Evolutionary conservation across 2,113 vertebrate species (phyloP).

Genomic region (Hoplias malabaricus): DNA sequence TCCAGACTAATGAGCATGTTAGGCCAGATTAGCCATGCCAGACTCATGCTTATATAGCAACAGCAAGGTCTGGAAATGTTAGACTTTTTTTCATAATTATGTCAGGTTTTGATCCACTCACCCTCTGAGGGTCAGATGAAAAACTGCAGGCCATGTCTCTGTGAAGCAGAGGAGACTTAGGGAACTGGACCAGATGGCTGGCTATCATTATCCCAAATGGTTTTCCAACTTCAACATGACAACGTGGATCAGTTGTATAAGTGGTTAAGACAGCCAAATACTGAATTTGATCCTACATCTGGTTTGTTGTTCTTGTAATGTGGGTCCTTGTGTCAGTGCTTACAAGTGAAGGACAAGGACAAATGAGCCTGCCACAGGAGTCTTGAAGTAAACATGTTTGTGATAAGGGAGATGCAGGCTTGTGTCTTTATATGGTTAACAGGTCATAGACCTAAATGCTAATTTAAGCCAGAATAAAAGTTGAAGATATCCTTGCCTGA

Average conservation of each 20-base stretch:
- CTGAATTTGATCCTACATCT: not conserved
- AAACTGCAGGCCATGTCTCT: not conserved
- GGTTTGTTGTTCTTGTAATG: not conserved
- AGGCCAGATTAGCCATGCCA: slow-evolving; percentile 3
- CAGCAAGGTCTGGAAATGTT: not conserved
- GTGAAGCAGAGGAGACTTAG: not conserved
- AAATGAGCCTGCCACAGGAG: not conserved
- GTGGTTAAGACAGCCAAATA: not conserved
- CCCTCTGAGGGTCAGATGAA: not conserved
- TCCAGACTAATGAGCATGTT: slow-evolving; percentile 25
- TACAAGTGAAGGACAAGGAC: not conserved
- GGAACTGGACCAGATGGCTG: not conserved
- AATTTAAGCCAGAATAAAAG: not conserved
- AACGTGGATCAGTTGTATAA: not conserved
- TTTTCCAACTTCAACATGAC: not conserved
- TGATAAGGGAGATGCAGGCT: not conserved
- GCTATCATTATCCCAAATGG: not conserved
- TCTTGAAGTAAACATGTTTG: not conserved
- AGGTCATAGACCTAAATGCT: not conserved
- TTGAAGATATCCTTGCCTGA: not conserved
- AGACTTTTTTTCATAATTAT: not conserved
- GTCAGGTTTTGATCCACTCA: not conserved
- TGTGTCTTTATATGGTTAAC: not conserved
- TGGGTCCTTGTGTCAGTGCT: not conserved
- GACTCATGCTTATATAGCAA: not conserved